Conservation (phyloP, 2,797 vertebrate species). For the Lithobates sylvaticus region DNA sequence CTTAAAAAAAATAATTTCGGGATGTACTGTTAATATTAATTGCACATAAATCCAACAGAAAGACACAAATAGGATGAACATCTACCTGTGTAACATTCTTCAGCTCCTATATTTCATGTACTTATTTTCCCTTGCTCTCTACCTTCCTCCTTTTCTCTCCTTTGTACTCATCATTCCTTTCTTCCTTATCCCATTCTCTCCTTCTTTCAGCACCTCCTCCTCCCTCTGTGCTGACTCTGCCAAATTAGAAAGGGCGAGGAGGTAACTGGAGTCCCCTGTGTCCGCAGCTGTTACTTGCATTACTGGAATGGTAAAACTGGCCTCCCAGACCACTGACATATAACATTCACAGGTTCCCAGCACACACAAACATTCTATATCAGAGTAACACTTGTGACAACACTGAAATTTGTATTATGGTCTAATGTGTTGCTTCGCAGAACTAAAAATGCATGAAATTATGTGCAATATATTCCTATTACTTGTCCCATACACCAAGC, state of each 20-base stretch:
- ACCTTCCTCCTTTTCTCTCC: background rate
- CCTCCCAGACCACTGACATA: conserved; percentile 51
- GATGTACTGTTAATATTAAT: no score
- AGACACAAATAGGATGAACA: no score
- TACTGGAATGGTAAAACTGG: conserved; percentile 61
- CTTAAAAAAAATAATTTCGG: no score
- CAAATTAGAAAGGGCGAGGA: conserved; percentile 63
- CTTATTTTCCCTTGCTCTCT: background rate
- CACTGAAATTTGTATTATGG: background rate
- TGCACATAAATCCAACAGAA: no score
- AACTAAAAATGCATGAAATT: background rate
- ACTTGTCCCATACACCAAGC: background rate
- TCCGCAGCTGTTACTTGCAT: conserved; percentile 62
- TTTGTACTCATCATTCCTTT: background rate
- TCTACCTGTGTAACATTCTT: background rate
- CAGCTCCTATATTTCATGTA: background rate
- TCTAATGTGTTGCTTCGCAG: background rate
- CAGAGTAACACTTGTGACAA: conserved; percentile 9
- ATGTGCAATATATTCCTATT: background rate
- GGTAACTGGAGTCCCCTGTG: conserved; percentile 60
- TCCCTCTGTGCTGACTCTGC: conserved; percentile 63
- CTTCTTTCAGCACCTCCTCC: conserved; percentile 32
- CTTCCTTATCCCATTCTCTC: conserved; percentile 6
- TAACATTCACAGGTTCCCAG: conserved; percentile 49
- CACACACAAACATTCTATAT: conserved; percentile 26